Percentiles rank a stretch among this genome's conserved stretches.
These are phyloP conservation scores for Pseudorasbora parva DNA, from an alignment of 2,113 vertebrate genomes.

Conservation along the genomic window DNA sequence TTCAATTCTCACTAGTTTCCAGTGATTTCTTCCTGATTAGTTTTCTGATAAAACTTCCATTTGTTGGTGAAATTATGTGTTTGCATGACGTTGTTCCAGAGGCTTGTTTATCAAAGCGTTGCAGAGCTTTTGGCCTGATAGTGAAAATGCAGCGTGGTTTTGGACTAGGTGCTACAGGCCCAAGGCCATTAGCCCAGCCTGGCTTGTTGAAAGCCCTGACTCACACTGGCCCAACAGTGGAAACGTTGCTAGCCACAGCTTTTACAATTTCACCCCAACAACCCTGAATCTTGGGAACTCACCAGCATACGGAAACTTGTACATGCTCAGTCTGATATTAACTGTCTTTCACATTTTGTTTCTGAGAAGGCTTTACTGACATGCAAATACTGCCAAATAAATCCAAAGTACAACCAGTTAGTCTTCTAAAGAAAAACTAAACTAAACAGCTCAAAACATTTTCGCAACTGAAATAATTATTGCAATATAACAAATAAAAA, in stretches of 20 bases:
- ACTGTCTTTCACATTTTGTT: slow-evolving; percentile 12
- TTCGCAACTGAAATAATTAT: not conserved
- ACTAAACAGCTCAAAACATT: not conserved
- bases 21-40: too few species aligned
- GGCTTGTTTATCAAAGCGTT: too few species aligned
- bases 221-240: too few species aligned
- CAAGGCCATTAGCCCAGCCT: too few species aligned
- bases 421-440: not conserved
- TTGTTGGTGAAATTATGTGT: too few species aligned
- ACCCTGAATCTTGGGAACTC: not conserved
- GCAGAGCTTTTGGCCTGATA: too few species aligned
- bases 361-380: not conserved
- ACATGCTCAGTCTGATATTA: slow-evolving; percentile 1
- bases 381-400: not conserved
- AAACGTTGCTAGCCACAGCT: not conserved
- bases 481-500: not conserved
- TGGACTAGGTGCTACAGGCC: too few species aligned
- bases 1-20: too few species aligned
- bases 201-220: too few species aligned
- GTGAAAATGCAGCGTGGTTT: too few species aligned
- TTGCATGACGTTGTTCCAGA: too few species aligned
- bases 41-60: too few species aligned
- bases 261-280: not conserved
- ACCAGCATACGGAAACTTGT: not conserved
- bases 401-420: not conserved